These are phyloP conservation scores for Abscondita cerata DNA, from an alignment of 2,888 invertebrate species.

Conservation along the genomic window DNA sequence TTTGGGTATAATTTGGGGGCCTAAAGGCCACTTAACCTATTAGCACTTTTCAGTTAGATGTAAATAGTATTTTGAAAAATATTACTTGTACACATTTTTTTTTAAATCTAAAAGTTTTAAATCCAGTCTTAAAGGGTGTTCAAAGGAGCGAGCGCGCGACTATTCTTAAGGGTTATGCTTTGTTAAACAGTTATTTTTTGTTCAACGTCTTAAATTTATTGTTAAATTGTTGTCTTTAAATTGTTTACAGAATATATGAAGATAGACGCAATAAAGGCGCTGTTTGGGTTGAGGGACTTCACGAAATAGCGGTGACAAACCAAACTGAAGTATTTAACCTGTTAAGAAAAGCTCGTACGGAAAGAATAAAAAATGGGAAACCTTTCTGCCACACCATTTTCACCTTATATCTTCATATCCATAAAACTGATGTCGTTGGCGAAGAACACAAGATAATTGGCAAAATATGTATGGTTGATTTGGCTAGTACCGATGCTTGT, in stretches of 20 bases:
- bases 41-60: too few species aligned
- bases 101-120: too few species aligned
- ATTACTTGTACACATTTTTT: too few species aligned
- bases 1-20: too few species aligned
- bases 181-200: too few species aligned
- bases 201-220: too few species aligned
- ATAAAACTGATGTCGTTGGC: slow-evolving; percentile 86
- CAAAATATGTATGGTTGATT: slow-evolving; percentile 94
- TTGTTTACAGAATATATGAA: slow-evolving; percentile 72
- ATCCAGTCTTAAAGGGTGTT: too few species aligned
- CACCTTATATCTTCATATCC: slow-evolving; percentile 91
- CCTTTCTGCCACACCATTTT: slow-evolving; percentile 96
- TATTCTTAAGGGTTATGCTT: too few species aligned
- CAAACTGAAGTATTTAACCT: slow-evolving; percentile 89
- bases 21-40: too few species aligned
- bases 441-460: slow-evolving; percentile 94
- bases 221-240: too few species aligned
- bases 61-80: too few species aligned
- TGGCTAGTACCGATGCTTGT: slow-evolving; percentile 97
- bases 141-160: too few species aligned
- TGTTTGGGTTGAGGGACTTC: slow-evolving; percentile 89
- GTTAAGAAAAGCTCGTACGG: slow-evolving; percentile 84
- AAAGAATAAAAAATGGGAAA: slow-evolving; percentile 90
- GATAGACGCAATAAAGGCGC: slow-evolving; percentile 84
- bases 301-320: slow-evolving; percentile 88